Percentiles rank a stretch among this genome's conserved stretches.
Evolutionary conservation across 2,888 invertebrate species (phyloP).

Genomic region (Baccha elongata): DNA sequence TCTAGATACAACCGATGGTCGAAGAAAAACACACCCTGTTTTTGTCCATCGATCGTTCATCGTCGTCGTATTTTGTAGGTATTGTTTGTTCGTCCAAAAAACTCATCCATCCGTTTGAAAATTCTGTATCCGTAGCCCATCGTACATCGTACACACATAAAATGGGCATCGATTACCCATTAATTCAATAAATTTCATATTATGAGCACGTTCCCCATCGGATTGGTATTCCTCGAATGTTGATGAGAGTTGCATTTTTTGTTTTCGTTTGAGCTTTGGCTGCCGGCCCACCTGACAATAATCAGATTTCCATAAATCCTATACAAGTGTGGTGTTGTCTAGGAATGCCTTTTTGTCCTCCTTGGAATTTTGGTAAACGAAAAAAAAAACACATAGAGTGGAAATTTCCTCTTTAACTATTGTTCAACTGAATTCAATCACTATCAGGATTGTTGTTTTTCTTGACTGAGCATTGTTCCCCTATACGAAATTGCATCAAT

Average conservation of each 20-base stretch:
- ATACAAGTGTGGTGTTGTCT: conserved; percentile 24
- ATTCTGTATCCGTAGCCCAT: conserved; percentile 18
- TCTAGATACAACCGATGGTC: conserved; percentile 29
- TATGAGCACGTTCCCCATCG: conserved; percentile 62
- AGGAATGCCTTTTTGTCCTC: conserved; percentile 5
- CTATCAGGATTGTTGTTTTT: conserved; percentile 20
- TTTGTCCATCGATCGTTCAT: conserved; percentile 5
- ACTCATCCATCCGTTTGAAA: conserved; percentile 46
- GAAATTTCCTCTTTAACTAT: conserved; percentile 62
- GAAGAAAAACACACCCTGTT: conserved; percentile 40
- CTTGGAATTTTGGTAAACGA: conserved; percentile 23
- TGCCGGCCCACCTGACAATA: conserved; percentile 52
- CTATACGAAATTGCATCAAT: conserved; percentile 43
- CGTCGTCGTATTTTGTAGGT: neutral
- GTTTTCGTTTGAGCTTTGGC: neutral
- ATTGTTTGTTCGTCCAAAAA: neutral
- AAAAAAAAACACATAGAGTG: conserved; percentile 36
- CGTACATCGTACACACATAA: conserved; percentile 13
- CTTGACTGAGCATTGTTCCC: neutral
- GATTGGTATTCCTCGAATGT: conserved; percentile 62
- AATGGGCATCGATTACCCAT: conserved; percentile 66
- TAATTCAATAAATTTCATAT: conserved; percentile 70
- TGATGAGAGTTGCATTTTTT: conserved; percentile 52
- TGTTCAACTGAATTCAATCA: conserved; percentile 52
- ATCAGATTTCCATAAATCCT: conserved; percentile 66